Percentiles rank a stretch among this genome's conserved stretches.
Evolutionary conservation across 2,113 vertebrate genomes (phyloP).

Genomic region (Garra rufa): DNA sequence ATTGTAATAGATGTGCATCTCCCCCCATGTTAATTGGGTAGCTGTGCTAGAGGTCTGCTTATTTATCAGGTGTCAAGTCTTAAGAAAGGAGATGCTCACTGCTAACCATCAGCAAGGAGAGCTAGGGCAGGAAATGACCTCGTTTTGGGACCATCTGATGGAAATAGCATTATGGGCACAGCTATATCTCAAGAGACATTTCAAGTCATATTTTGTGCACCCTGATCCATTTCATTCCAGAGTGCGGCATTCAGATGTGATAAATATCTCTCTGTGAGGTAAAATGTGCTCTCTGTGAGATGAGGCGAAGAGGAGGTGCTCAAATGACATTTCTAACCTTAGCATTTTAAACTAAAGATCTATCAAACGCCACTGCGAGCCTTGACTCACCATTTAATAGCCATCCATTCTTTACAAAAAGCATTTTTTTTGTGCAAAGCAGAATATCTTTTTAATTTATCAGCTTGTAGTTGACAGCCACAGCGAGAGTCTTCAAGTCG

Average conservation of each 20-base stretch:
- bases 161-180: slow-evolving; percentile 10
- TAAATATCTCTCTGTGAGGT: neutral
- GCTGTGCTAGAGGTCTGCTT: neutral
- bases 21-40: neutral
- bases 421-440: neutral
- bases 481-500: neutral
- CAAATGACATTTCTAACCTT: neutral
- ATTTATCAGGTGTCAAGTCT: neutral
- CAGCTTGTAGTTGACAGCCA: slow-evolving; percentile 1
- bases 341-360: neutral
- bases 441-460: neutral
- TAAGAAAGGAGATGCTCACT: neutral
- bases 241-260: slow-evolving; percentile 4
- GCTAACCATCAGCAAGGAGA: neutral
- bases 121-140: neutral
- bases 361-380: neutral
- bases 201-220: neutral
- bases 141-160: neutral
- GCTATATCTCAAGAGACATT: neutral
- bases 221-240: neutral
- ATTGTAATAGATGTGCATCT: neutral
- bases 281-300: neutral
- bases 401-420: neutral
- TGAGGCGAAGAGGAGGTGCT: neutral
- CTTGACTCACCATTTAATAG: neutral